A percentile compares a stretch with the other conserved stretches of the same genome.
These are phyloP conservation scores for Drosophila siamana DNA, from an alignment of 2,888 invertebrate species.

Conservation along the genomic window DNA sequence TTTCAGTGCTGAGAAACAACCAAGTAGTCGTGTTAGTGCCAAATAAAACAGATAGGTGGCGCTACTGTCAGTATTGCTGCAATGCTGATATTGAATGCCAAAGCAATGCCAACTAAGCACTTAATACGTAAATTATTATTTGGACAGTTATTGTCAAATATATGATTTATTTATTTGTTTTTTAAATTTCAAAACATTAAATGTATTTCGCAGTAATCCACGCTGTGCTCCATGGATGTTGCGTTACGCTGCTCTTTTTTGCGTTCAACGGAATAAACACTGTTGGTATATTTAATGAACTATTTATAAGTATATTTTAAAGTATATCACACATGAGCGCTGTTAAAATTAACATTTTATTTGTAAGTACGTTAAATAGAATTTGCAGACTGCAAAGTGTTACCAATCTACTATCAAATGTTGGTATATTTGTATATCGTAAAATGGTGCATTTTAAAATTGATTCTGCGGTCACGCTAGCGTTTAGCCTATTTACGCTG, in stretches of 20 bases:
- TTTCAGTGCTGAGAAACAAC: conserved; percentile 27
- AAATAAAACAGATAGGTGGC: conserved; percentile 25
- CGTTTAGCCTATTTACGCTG: conserved; percentile 43
- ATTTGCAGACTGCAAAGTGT: background rate
- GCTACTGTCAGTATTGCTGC: too few species aligned
- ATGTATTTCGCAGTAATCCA: too few species aligned
- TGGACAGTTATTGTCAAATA: too few species aligned
- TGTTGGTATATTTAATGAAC: background rate
- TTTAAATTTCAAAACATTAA: background rate
- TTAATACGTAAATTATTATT: background rate
- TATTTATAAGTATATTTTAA: too few species aligned
- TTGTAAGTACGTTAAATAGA: too few species aligned
- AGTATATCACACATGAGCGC: too few species aligned
- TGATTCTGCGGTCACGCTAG: conserved; percentile 13
- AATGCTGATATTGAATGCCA: background rate
- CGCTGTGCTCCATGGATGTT: too few species aligned
- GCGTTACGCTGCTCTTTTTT: conserved; percentile 5
- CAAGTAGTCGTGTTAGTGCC: background rate
- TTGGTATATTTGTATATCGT: too few species aligned
- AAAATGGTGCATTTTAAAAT: conserved; percentile 1
- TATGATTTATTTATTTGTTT: background rate
- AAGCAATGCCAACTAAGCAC: background rate
- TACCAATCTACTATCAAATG: too few species aligned
- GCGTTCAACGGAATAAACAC: background rate
- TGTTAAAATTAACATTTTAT: too few species aligned